Conservation (phyloP, 2,888 invertebrate genomes). For the Nomada ferruginata region DNA sequence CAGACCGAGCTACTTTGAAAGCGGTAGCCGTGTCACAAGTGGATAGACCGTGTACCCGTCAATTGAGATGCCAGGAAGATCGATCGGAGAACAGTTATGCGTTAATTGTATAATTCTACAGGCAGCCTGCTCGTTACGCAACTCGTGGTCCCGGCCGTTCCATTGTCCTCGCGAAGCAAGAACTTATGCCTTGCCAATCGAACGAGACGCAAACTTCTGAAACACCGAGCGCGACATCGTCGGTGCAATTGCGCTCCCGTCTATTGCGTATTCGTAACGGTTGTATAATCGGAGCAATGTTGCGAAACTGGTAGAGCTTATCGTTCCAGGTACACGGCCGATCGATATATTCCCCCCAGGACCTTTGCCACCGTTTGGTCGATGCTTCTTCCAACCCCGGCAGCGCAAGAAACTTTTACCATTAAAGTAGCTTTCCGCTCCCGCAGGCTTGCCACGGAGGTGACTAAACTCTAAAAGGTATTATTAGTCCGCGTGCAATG, state of each 20-base stretch:
- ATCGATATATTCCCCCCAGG: slow-evolving; percentile 40
- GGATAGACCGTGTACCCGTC: slow-evolving; percentile 47
- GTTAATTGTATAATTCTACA: slow-evolving; percentile 63
- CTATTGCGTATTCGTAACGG: slow-evolving; percentile 43
- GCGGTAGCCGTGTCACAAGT: slow-evolving; percentile 47
- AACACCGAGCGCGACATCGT: slow-evolving; percentile 27
- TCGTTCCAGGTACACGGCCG: slow-evolving; percentile 52
- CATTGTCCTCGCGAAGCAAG: slow-evolving; percentile 59
- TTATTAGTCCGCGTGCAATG: not conserved
- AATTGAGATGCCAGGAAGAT: slow-evolving; percentile 51
- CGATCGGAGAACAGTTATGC: slow-evolving; percentile 52
- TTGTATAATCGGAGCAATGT: slow-evolving; percentile 34
- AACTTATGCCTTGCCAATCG: slow-evolving; percentile 40
- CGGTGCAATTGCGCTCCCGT: slow-evolving; percentile 51
- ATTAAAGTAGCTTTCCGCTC: not conserved
- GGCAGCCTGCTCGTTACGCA: slow-evolving; percentile 50
- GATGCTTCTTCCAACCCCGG: slow-evolving; percentile 25
- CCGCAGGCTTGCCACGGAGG: too few species aligned
- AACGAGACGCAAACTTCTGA: slow-evolving; percentile 34
- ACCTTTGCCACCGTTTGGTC: slow-evolving; percentile 48
- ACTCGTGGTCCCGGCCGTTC: slow-evolving; percentile 43
- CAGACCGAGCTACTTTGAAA: slow-evolving; percentile 3
- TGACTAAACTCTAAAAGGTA: not conserved
- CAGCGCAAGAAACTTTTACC: slow-evolving; percentile 7
- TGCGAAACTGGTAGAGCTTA: slow-evolving; percentile 54